phyloP scores from a whole-genome alignment of 2,888 invertebrate genomes.

The Sussaba pulchella region DNA sequence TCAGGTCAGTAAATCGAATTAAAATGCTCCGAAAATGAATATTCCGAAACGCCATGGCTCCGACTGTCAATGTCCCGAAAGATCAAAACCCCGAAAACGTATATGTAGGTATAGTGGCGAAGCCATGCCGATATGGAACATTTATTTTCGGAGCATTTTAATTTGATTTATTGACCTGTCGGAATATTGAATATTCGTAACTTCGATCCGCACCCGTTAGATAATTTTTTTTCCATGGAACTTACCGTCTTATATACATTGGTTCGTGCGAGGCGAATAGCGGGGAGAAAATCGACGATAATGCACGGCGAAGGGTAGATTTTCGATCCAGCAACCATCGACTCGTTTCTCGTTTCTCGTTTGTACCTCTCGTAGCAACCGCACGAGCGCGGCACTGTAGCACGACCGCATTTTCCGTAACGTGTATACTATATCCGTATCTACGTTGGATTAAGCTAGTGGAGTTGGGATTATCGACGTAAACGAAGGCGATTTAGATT shows the following conservation, averaged over 20 bases:
- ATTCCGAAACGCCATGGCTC: no score
- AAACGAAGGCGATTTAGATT: slow-evolving; percentile 43
- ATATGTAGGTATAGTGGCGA: no score
- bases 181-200: no score
- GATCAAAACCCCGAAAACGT: no score
- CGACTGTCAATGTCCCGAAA: no score
- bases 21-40: no score
- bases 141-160: no score
- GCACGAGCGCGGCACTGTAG: not conserved
- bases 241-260: slow-evolving; percentile 27
- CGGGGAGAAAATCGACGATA: slow-evolving; percentile 25
- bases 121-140: no score
- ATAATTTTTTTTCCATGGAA: slow-evolving; percentile 4
- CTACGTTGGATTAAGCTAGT: slow-evolving; percentile 37
- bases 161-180: no score
- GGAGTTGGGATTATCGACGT: slow-evolving; percentile 47
- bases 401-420: not conserved
- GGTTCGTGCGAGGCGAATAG: slow-evolving; percentile 8
- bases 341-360: slow-evolving; percentile 42
- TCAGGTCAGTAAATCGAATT: no score
- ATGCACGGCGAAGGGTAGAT: slow-evolving; percentile 41
- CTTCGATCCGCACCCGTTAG: no score
- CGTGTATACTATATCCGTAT: not conserved
- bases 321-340: slow-evolving; percentile 56
- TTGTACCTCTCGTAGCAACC: slow-evolving; percentile 25